Base-by-base conservation (phyloP, 64 coral and sea anemone species). In the Montipora capricornis region DNA sequence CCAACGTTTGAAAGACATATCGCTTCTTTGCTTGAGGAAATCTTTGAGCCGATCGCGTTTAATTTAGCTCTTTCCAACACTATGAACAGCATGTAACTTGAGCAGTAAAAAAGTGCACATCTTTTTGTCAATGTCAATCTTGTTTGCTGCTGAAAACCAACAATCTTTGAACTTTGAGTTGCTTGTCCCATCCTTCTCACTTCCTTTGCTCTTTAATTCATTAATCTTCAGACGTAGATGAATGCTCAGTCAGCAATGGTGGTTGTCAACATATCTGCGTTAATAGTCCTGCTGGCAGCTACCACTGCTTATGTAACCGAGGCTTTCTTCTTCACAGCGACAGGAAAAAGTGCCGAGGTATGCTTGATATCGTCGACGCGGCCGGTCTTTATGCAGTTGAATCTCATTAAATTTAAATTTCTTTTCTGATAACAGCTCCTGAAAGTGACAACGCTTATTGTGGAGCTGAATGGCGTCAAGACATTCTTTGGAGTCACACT, bases 401-500 rank as follows among this genome's bases (percentile, higher is more conserved):
- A 44, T 8, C 5, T 15, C 3, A 50, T 51, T 76, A 55, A 49
- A 29, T 46, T 37, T 16, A 37, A 37, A 37, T 37, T 78, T 4
- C 1, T 22, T 20, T 68, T 44, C 8, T 68, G 5, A 58, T 19
- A 16, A 78, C 68, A 91, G 88, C 94, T 5, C 59, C 90, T 29
- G 67, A 44, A 50, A 89, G 67, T 76, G 89, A 87, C 3, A 48
- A 57, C 2, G 93, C 96, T 3, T 98, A 92, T 60, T 98, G 96
- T 79, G 8, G 89, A 22, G 68, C 96, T 29, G 83, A 95, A 81
- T 98, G 96, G 96, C 81, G 78, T 46, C 96, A 98, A 84, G 96
- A 95, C 47, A 80, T 98, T n/a, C 20, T 84, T 13, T 98, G 96
- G 96, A 95, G 84, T 29, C 92, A 93, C 79, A 98, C 96, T 62